phyloP scores from a whole-genome alignment of 2,797 vertebrate species.

The Thripadectes ignobilis region DNA sequence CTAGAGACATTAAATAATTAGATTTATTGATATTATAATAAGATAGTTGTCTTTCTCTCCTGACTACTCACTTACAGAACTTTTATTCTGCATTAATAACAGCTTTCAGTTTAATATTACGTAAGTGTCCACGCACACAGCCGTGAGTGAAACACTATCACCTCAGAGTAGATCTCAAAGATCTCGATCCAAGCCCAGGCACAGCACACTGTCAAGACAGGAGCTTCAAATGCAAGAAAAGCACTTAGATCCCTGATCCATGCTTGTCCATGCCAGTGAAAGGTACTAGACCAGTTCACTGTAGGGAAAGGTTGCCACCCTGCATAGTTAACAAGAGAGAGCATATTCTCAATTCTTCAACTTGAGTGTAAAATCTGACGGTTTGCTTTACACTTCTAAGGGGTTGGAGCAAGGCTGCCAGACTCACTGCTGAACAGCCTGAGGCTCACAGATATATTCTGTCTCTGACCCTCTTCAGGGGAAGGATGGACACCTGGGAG shows the following conservation, averaged over 20 bases:
- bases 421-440: not conserved
- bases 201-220: not conserved
- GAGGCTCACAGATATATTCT: not conserved
- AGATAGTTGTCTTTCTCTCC: not conserved
- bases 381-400: conserved; percentile 5
- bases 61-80: not conserved
- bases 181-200: not conserved
- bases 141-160: rapidly evolving
- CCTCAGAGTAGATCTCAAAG: not conserved
- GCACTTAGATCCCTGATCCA: not conserved
- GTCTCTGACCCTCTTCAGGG: rapidly evolving
- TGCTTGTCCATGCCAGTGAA: not conserved
- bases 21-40: not conserved
- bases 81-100: not conserved
- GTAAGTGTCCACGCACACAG: not conserved
- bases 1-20: not conserved
- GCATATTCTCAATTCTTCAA: not conserved
- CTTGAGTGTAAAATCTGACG: not conserved
- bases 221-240: not conserved
- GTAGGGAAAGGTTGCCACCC: not conserved
- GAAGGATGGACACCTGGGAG: not conserved
- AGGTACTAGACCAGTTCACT: not conserved
- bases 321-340: not conserved
- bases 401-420: not conserved
- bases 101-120: not conserved